Conservation (phyloP, 2,113 vertebrate species). For the Tursiops truncatus region DNA sequence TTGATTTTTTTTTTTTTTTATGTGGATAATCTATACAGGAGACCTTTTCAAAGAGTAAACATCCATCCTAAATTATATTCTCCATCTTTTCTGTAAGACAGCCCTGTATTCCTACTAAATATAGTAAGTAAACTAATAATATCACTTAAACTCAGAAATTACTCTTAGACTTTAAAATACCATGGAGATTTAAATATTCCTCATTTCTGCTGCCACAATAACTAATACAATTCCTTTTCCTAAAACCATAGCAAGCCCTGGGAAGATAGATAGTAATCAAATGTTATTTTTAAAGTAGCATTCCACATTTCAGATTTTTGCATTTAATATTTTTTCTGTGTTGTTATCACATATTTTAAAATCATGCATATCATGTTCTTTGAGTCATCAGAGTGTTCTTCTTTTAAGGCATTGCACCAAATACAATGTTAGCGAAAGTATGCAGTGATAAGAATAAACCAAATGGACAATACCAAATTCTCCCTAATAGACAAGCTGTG, state of each 20-base stretch:
- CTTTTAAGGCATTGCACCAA: constrained; percentile 95
- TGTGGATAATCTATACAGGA: constrained; percentile 3
- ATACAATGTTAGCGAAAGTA: constrained; percentile 97
- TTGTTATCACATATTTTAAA: not conserved
- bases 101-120: not conserved
- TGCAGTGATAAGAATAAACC: constrained; percentile 98
- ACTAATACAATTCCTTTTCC: constrained; percentile 13
- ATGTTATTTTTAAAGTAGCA: constrained; percentile 29
- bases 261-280: not conserved
- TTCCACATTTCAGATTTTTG: constrained; percentile 3
- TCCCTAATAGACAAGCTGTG: constrained; percentile 87
- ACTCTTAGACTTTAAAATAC: constrained; percentile 48
- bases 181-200: not conserved
- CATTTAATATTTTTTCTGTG: constrained; percentile 16
- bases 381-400: constrained; percentile 47
- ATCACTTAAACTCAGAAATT: constrained; percentile 47
- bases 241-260: not conserved
- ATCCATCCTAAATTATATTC: not conserved
- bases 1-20: not conserved
- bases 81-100: constrained; percentile 36
- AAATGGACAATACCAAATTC: constrained; percentile 93
- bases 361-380: not conserved
- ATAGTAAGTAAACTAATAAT: not conserved
- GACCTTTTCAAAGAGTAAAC: constrained; percentile 9
- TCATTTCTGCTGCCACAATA: not conserved